Percentiles rank a stretch among this genome's conserved stretches.
These are phyloP conservation scores for Ypsolopha sequella DNA, from an alignment of 2,888 invertebrate species.

Conservation along the genomic window DNA sequence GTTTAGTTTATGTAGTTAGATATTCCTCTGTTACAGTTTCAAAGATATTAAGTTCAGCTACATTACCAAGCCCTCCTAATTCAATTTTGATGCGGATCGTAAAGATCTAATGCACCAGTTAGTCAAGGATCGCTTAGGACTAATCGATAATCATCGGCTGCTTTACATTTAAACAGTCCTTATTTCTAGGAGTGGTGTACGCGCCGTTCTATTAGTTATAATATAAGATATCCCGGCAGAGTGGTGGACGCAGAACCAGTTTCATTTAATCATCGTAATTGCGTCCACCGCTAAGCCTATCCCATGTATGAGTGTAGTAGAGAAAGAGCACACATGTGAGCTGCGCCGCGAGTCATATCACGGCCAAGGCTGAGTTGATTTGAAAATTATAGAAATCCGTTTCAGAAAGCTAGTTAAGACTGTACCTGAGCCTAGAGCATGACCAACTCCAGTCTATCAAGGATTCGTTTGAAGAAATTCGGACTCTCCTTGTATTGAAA, in stretches of 20 bases:
- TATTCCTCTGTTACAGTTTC: too few species aligned
- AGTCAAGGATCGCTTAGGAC: conserved; percentile 9
- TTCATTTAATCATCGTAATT: conserved; percentile 67
- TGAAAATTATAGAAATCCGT: neutral
- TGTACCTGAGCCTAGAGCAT: too few species aligned
- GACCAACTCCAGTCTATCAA: too few species aligned
- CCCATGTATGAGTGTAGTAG: conserved; percentile 29
- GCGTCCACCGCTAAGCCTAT: conserved; percentile 62
- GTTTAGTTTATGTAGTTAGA: too few species aligned
- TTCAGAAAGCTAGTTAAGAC: too few species aligned
- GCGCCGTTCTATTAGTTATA: conserved; percentile 10
- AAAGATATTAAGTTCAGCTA: too few species aligned
- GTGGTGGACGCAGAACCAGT: conserved; percentile 47
- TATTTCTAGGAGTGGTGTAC: conserved; percentile 11
- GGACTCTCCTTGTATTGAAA: too few species aligned
- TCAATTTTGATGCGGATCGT: conserved; percentile 9
- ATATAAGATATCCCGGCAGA: conserved; percentile 34
- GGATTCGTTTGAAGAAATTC: too few species aligned
- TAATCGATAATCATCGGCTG: conserved; percentile 15
- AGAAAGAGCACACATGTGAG: conserved; percentile 15
- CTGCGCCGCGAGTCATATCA: conserved; percentile 3
- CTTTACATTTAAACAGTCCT: conserved; percentile 13
- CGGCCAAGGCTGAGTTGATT: conserved; percentile 1
- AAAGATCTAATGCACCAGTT: conserved; percentile 9
- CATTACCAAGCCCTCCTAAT: too few species aligned